Evolutionary conservation across 2,888 invertebrate species (phyloP), one percentile per base, ranked within the genome.

Genomic region (Ypsolopha sequella): DNA sequence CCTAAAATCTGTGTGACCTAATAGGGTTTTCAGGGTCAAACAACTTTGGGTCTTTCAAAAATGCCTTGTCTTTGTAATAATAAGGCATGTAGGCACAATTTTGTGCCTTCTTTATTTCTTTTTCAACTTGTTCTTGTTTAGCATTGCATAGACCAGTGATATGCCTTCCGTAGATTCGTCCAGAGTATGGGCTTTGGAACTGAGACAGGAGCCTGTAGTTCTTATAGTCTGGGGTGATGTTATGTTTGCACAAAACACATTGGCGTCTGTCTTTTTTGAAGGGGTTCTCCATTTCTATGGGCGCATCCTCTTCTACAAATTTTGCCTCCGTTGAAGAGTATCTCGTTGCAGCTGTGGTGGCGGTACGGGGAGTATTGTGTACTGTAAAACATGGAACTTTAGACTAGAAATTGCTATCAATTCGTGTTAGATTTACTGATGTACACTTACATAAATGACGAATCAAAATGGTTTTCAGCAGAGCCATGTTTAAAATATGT

Each of bases 181-280:
- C 99, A 0, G 99, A 98, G 70, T 94, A 96, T 0, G 96, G 93
- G 36, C 98, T 99, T 67, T 98, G 94, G 76, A 99, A 99, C 73
- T 99, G 98, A 0, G 97, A 96, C 6, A 99, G 78, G 4, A 99
- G 77, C 61, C 95, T 91, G 0, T 93, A 91, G 78, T 99, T 99
- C 79, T 98, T 98, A 68, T 95, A 98, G 73, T 96, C 90, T 0
- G 96, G 92, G 0, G 88, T 88, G n/a, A 98, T 91, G 36, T 93
- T 89, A 54, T 93, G 73, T 76, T 92, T 91, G 73, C 98, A 98
- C 8, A 98, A 79, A 59, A 98, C 90, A 68, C 98, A 98, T 57
- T 88, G 75, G 24, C 80, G 82, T 54, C 82, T 89, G 55, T 94
- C 92, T 64, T 92, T 92, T 66, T 91, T 88, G 66, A 89, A 98